Base-by-base conservation (phyloP, 2,797 vertebrate genomes). In the Takifugu rubripes region DNA sequence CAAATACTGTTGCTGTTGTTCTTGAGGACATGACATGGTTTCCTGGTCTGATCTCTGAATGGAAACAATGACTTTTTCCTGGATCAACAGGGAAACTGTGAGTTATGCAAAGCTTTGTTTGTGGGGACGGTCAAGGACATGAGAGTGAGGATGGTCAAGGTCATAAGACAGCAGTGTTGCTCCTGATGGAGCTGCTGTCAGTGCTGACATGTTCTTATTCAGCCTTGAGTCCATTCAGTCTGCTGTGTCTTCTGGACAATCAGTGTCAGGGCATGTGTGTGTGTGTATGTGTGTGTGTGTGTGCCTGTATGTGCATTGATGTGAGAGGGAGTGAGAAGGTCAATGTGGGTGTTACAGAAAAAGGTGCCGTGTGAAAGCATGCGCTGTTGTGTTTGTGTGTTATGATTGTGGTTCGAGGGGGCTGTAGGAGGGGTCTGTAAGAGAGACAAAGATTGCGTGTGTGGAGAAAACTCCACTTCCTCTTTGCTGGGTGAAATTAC, bases 401-500 rank as follows among this genome's bases (percentile, higher is more conserved):
- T 68, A 56, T 75, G 66, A 51, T 66, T 82, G 76, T 31, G 74
- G 81, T 81, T 65, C 75, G 68, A 73, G 59, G 63, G 52, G 54
- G 21, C 21, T 21, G 1, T 21, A 21, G 21, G 21, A 21, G 21
- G 21, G 21, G 21, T 21, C 68, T 70, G 49, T 70, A 64, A 68
- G 73, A 68, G 67, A 77, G 66, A 75, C 67, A 59, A 66, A 66
- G 70, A 69, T 81, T 78, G 85, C 84, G 77, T 87, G 86, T 70
- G 80, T 63, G 68, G 72, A 82, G 66, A 83, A 81, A 83, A 85
- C 82, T 84, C 80, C 72, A 84, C 85, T 90, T 90, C 87, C 86
- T 82, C 71, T 76, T 81, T 65, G 70, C 57, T 60, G 61, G 45
- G 42, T 63, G 74, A 81, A 59, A 68, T 63, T 85, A 66, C 74